These are phyloP conservation scores for Octomys mimax DNA, from an alignment of 2,797 vertebrate species.

Conservation along the genomic window DNA sequence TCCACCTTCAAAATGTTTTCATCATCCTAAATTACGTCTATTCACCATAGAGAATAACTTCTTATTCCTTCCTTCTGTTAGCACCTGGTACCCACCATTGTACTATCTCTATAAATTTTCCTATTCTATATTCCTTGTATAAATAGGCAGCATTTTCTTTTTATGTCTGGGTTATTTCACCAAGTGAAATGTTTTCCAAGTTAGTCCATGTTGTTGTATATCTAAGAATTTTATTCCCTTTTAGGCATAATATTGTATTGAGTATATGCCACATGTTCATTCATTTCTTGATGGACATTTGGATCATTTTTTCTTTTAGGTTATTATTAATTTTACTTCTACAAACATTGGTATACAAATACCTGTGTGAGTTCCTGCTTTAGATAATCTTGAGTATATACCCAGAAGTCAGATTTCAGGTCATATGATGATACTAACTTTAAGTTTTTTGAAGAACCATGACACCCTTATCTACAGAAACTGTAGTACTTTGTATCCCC, in stretches of 20 bases:
- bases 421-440: not conserved
- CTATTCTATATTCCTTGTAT: not conserved
- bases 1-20: not conserved
- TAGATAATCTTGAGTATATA: not conserved
- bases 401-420: not conserved
- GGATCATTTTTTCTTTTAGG: not conserved
- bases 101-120: not conserved
- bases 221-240: slow-evolving; percentile 14
- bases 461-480: not conserved
- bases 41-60: not conserved
- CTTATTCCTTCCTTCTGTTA: not conserved
- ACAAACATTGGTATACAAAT: not conserved
- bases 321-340: not conserved
- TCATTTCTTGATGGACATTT: not conserved
- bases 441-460: slow-evolving; percentile 5
- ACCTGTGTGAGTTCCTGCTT: not conserved
- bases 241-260: not conserved
- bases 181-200: not conserved
- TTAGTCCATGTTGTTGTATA: not conserved
- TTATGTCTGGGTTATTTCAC: slow-evolving; percentile 21
- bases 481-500: not conserved
- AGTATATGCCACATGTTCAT: not conserved
- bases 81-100: not conserved
- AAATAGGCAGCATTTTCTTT: not conserved
- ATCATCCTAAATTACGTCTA: not conserved